A percentile compares a stretch with the other conserved stretches of the same genome.
phyloP scores from a whole-genome alignment of 2,888 invertebrate genomes.

The Orthosia incerta region DNA sequence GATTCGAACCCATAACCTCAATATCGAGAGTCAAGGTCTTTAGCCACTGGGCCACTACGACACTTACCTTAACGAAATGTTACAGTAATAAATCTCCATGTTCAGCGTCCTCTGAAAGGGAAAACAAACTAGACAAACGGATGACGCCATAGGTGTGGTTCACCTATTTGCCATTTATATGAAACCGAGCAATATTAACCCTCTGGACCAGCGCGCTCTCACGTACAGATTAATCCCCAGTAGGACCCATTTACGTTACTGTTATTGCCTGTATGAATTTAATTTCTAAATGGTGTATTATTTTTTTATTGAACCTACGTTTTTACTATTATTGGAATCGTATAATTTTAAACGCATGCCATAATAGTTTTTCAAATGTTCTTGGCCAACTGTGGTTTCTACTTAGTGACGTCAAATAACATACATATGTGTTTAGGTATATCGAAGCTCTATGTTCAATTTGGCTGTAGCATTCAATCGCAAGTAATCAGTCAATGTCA shows the following conservation, averaged over 20 bases:
- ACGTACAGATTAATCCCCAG: constrained; percentile 62
- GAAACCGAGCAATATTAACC: constrained; percentile 52
- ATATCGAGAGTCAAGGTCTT: no score
- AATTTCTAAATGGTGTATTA: constrained; percentile 38
- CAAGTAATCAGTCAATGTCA: constrained; percentile 44
- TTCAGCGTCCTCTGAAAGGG: neutral
- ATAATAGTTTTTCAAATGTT: constrained; percentile 2
- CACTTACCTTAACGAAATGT: constrained; percentile 3
- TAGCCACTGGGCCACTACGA: no score
- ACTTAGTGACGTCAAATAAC: neutral
- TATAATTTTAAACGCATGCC: constrained; percentile 6
- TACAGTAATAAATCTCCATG: neutral
- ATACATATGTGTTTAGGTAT: neutral
- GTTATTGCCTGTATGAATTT: constrained; percentile 48
- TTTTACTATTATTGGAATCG: constrained; percentile 33
- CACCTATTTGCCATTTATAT: constrained; percentile 53
- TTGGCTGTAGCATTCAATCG: constrained; percentile 18
- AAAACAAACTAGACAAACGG: constrained; percentile 20
- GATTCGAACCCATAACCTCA: no score
- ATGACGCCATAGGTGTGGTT: constrained; percentile 30
- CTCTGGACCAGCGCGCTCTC: constrained; percentile 46
- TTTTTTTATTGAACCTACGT: constrained; percentile 35
- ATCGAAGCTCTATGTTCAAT: constrained; percentile 1
- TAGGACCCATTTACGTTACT: constrained; percentile 30
- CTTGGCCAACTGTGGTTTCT: neutral